Conservation (phyloP, 1,140 invertebrate genomes). For the Diorhabda elongata region DNA sequence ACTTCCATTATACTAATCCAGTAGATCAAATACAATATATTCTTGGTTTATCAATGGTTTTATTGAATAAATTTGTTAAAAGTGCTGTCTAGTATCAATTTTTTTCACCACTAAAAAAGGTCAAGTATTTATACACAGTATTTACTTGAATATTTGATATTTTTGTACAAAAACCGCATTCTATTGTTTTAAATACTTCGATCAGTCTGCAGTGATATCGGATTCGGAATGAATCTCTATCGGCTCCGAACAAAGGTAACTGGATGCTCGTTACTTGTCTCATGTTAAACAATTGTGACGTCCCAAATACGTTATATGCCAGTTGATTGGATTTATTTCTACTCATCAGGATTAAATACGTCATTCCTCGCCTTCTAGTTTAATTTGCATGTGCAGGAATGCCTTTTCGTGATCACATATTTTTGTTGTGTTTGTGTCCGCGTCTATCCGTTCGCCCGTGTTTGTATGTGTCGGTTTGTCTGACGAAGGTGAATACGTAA, state of each 20-base stretch:
- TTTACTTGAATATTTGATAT: too few relatives aligned
- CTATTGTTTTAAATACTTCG: too few relatives aligned
- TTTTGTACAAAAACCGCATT: too few relatives aligned
- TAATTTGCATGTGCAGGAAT: constrained; percentile 21
- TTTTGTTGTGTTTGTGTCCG: not conserved
- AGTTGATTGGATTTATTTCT: constrained; percentile 27
- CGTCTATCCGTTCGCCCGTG: not conserved
- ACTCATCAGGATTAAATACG: constrained; percentile 23
- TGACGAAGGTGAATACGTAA: not conserved
- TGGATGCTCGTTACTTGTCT: constrained; percentile 23
- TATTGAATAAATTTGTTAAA: too few relatives aligned
- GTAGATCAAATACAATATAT: too few relatives aligned
- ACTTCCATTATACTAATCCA: too few relatives aligned
- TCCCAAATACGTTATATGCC: constrained; percentile 21
- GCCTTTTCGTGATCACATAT: constrained; percentile 11
- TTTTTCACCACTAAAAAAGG: too few relatives aligned
- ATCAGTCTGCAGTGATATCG: too few relatives aligned
- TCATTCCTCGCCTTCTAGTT: constrained; percentile 17
- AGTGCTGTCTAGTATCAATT: too few relatives aligned
- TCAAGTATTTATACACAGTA: too few relatives aligned
- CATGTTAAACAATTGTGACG: constrained; percentile 25
- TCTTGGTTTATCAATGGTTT: too few relatives aligned
- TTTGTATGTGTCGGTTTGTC: not conserved
- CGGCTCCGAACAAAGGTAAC: constrained; percentile 20
- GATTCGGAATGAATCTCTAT: constrained; percentile 12